Evolutionary conservation across 1,140 invertebrate genomes (phyloP), one percentile per base, ranked within the genome.

Genomic region (Cotesia glomerata): DNA sequence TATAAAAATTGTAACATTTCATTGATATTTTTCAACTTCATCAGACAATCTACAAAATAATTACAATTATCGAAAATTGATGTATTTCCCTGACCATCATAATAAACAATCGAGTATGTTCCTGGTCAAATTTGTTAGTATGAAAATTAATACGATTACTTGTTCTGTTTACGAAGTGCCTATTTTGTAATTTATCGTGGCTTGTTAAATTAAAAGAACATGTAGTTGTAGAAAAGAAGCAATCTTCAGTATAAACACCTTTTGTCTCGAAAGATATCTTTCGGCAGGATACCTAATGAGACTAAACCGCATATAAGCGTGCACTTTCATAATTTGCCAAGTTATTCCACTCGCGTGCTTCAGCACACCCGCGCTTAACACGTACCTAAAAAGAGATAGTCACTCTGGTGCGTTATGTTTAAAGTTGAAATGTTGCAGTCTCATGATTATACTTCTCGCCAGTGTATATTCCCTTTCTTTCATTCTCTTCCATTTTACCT

Each of bases 341-440:
- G 84, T 85, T 86, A 86, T 86, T 86, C 81, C 81, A 81, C 83
- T 87, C 81, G 82, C 83, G 84, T 85, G 82, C 79, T 74, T 80
- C 78, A 67, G 72, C 66, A 74, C 71, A 71, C 74, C 71, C 65
- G 64, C 75, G 72, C 71, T 75, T 71, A 75, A 77, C 74, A 74
- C 76, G 74, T 75, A 77, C 74, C 72, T 75, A 75, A 75, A 75
- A 75, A 74, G 69, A 76, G 76, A 77, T 77, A 75, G 71, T 74
- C 36, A 13, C 49, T 16, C 58, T 36, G 18, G 54, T 36, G 16
- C 66, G 68, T 68, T 68, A 69, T 74, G 75, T 76, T 76, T 72
- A 69, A 74, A 73, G 71, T 78, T 82, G 76, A 82, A 82, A 79
- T 79, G 78, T 76, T 80, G 74, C 51, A 70, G 72, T 32, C 75